A percentile compares a stretch with the other conserved stretches of the same genome.
These are phyloP conservation scores for Bombus ignitus DNA, from an alignment of 1,140 invertebrate genomes.

Conservation along the genomic window DNA sequence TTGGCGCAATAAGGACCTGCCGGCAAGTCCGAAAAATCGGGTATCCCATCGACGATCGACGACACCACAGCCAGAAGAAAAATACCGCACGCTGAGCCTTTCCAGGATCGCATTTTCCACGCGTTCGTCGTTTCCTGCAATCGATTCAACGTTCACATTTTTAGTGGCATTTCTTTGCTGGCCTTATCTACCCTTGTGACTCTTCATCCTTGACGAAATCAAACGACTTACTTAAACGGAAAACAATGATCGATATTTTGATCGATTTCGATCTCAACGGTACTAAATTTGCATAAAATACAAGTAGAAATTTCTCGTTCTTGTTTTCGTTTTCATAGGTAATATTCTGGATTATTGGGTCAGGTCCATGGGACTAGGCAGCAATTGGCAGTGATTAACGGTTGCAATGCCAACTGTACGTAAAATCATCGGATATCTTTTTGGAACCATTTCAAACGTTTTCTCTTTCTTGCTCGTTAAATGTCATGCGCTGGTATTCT, in stretches of 20 bases:
- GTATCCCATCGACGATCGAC: slow-evolving; percentile 47
- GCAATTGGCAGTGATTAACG: slow-evolving; percentile 49
- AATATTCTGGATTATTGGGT: neutral
- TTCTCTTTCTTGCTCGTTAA: slow-evolving; percentile 23
- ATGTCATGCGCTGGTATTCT: neutral
- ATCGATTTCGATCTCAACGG: neutral
- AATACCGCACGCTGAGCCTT: neutral
- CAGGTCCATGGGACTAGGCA: slow-evolving; percentile 29
- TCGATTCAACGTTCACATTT: neutral
- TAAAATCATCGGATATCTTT: neutral
- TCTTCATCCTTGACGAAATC: no score
- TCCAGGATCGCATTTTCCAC: neutral
- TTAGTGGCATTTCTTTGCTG: neutral
- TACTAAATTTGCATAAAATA: neutral
- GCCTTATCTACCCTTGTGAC: no score
- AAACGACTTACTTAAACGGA: no score
- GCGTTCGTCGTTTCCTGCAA: neutral
- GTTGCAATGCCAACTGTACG: slow-evolving; percentile 44
- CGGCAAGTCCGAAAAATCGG: slow-evolving; percentile 70
- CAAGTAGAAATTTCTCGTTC: neutral
- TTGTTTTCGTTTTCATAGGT: neutral
- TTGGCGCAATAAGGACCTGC: slow-evolving; percentile 81
- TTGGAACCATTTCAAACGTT: slow-evolving; percentile 54
- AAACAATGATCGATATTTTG: neutral
- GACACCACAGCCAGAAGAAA: slow-evolving; percentile 56